Conservation (phyloP, 2,797 vertebrate species). For the Sebastes variabilis region DNA sequence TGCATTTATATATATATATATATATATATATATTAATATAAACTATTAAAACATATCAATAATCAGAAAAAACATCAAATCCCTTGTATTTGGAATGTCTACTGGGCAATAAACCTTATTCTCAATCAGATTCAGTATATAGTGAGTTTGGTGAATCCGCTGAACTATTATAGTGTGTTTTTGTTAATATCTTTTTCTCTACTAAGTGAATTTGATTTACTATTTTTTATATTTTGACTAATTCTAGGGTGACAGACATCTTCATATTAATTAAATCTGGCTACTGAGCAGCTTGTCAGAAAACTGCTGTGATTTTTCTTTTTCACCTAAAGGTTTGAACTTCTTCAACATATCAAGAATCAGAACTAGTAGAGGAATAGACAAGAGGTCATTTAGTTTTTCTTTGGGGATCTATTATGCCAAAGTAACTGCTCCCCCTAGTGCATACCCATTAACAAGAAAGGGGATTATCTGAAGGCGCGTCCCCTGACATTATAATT, state of each 20-base stretch:
- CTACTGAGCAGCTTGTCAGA: background rate
- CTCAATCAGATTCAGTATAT: background rate
- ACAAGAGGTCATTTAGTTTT: constrained; percentile 42
- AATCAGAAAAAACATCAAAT: background rate
- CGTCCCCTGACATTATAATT: constrained; percentile 76
- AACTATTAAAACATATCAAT: too few relatives aligned
- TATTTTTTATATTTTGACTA: background rate
- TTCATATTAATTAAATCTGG: background rate
- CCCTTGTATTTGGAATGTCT: background rate
- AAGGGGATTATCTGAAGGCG: constrained; percentile 67
- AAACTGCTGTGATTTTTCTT: background rate
- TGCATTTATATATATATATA: too few relatives aligned
- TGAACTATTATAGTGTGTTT: background rate
- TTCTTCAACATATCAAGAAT: background rate
- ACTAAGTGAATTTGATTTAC: background rate
- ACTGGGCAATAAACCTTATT: background rate
- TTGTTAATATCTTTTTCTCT: background rate
- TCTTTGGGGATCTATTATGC: constrained; percentile 32
- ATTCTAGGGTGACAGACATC: background rate
- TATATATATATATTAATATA: too few relatives aligned
- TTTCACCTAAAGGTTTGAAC: background rate
- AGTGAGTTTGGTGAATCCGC: background rate
- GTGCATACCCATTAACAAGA: constrained; percentile 63
- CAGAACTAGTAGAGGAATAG: background rate
- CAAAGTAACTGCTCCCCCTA: constrained; percentile 49